phyloP scores from a whole-genome alignment of 2,797 vertebrate genomes.

The Naso thynnoides region DNA sequence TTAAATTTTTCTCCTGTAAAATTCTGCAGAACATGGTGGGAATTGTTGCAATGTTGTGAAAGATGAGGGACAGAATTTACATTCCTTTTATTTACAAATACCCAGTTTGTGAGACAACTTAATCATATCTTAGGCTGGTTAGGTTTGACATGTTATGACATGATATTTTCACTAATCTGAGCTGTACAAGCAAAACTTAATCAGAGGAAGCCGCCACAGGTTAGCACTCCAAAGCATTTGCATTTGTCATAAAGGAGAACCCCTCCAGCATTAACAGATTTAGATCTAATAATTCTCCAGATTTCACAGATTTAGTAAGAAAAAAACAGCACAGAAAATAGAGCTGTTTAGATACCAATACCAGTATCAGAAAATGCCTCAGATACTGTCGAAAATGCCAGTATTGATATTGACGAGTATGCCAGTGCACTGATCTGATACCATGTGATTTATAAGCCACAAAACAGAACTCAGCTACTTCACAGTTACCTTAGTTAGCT shows the following conservation, averaged over 20 bases:
- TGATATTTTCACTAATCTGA: not conserved
- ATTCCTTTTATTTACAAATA: slow-evolving; percentile 7
- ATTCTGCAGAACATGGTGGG: not conserved
- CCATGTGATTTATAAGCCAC: too few species aligned
- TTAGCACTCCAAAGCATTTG: not conserved
- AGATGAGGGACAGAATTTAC: not conserved
- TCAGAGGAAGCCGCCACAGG: not conserved
- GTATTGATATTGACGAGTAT: too few species aligned
- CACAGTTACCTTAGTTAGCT: too few species aligned
- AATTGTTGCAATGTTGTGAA: not conserved
- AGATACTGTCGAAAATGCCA: too few species aligned
- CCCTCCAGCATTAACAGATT: not conserved
- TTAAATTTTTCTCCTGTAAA: not conserved
- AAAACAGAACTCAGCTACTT: too few species aligned
- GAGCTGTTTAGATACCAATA: too few species aligned
- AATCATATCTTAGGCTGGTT: not conserved
- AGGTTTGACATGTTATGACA: not conserved
- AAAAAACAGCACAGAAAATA: too few species aligned
- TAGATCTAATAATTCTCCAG: not conserved
- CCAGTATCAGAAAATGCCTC: too few species aligned
- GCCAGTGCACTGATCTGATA: too few species aligned
- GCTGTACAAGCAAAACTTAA: not conserved
- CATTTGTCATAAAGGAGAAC: not conserved
- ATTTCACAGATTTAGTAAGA: not conserved
- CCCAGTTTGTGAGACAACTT: not conserved